A percentile compares a stretch with the other conserved stretches of the same genome.
Conservation (phyloP, 2,888 invertebrate species). For the Notodonta ziczac region DNA sequence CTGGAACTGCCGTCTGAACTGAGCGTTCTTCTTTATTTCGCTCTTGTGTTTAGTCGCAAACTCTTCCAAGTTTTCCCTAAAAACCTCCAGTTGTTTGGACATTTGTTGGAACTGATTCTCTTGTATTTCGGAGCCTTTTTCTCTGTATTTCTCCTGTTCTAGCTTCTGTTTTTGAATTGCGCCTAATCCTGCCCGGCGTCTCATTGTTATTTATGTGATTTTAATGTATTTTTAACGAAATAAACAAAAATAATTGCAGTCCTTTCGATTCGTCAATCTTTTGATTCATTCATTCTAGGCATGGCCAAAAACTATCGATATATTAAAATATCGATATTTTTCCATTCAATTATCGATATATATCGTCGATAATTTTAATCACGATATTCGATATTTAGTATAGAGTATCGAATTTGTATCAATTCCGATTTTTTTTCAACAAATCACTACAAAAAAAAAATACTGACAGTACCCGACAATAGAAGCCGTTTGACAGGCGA, state of each 20-base stretch:
- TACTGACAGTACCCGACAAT: no score
- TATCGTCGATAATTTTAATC: no score
- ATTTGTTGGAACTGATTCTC: slow-evolving; percentile 97
- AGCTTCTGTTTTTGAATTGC: slow-evolving; percentile 95
- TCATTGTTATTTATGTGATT: slow-evolving; percentile 79
- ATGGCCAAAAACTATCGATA: no score
- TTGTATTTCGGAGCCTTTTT: slow-evolving; percentile 96
- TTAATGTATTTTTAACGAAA: not conserved
- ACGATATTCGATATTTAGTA: no score
- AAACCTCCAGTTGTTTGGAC: slow-evolving; percentile 96
- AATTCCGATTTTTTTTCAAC: no score
- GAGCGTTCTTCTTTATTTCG: slow-evolving; percentile 97
- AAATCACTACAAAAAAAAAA: no score
- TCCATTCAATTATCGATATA: no score
- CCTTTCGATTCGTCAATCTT: no score
- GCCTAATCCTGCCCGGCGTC: slow-evolving; percentile 93
- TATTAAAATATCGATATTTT: no score
- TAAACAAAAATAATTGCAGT: slow-evolving; percentile 2
- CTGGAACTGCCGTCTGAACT: slow-evolving; percentile 97
- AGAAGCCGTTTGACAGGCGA: no score
- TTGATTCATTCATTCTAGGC: no score
- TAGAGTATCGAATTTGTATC: no score
- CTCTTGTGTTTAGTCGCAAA: slow-evolving; percentile 97
- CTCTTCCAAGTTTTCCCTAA: slow-evolving; percentile 95
- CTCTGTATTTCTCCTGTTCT: slow-evolving; percentile 95